Percentiles rank a stretch among this genome's conserved stretches.
Evolutionary conservation across 23 tunicate genomes (phyloP).

Genomic region (Oikopleura dioica): DNA sequence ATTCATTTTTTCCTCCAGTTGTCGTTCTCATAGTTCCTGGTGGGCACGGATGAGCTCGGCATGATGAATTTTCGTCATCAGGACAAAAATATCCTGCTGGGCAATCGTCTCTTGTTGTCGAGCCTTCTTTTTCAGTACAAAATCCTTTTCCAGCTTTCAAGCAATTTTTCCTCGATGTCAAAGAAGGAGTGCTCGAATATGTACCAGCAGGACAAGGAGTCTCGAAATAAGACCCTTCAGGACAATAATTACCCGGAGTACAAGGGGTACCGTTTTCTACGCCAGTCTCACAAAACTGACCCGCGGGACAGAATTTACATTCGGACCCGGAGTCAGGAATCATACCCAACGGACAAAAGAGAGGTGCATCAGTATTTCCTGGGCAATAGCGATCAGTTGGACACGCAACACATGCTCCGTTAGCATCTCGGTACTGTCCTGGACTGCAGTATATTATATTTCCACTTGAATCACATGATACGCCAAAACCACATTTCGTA

Average conservation of each 20-base stretch:
- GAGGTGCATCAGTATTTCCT: too few species aligned
- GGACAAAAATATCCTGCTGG: constrained; percentile 73
- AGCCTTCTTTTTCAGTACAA: constrained; percentile 31
- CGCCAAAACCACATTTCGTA: neutral
- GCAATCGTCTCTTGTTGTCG: neutral
- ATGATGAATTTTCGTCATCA: constrained; percentile 13
- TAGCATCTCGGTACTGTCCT: too few species aligned
- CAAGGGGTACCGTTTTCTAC: too few species aligned
- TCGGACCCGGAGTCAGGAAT: too few species aligned
- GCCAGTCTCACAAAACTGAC: too few species aligned
- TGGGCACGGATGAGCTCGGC: neutral
- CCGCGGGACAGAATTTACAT: constrained; percentile 32
- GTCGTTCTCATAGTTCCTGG: neutral
- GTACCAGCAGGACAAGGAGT: neutral
- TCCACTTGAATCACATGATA: too few species aligned
- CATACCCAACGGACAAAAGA: too few species aligned
- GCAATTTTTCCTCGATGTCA: neutral
- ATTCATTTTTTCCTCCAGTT: neutral
- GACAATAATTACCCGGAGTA: neutral
- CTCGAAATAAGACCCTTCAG: neutral
- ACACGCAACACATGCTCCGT: too few species aligned
- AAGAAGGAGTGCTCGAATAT: neutral
- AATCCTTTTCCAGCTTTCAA: constrained; percentile 35
- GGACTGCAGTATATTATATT: too few species aligned
- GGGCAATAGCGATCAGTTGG: neutral